Percentiles rank a stretch among this genome's conserved stretches.
Conservation (phyloP, 2,113 vertebrate genomes). For the Corythornis madagascariensis region DNA sequence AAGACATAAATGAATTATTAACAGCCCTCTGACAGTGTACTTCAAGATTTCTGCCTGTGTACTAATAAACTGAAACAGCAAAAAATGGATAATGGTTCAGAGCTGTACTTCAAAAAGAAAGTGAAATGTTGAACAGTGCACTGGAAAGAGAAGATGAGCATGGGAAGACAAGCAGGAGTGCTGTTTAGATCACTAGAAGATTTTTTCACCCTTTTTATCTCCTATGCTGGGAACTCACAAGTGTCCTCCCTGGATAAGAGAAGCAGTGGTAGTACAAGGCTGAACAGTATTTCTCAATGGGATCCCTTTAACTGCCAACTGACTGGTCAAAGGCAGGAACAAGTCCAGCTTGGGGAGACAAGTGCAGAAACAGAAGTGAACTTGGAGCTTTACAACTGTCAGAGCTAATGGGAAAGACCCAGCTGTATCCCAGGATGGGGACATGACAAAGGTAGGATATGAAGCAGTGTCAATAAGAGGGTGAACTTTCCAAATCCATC, state of each 20-base stretch:
- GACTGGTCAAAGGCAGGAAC: neutral
- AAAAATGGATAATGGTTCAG: neutral
- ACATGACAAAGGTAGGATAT: neutral
- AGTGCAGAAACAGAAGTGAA: neutral
- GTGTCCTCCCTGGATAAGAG: neutral
- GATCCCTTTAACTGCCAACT: neutral
- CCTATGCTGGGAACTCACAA: neutral
- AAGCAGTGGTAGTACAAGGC: neutral
- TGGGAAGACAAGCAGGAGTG: neutral
- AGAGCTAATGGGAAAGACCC: neutral
- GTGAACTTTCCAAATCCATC: neutral
- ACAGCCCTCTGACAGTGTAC: neutral
- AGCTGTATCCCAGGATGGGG: neutral
- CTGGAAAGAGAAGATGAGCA: neutral
- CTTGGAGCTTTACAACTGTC: neutral
- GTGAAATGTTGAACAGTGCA: neutral
- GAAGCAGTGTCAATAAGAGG: neutral
- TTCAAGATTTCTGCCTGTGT: neutral
- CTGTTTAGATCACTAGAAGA: neutral
- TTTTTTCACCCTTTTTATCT: neutral
- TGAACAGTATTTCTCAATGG: neutral
- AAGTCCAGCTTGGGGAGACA: neutral
- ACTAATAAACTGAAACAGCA: neutral
- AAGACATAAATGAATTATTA: neutral
- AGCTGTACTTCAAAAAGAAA: neutral